Base-by-base conservation (phyloP, 92 coral and sea anemone genomes). In the Palythoa heliodiscus region DNA sequence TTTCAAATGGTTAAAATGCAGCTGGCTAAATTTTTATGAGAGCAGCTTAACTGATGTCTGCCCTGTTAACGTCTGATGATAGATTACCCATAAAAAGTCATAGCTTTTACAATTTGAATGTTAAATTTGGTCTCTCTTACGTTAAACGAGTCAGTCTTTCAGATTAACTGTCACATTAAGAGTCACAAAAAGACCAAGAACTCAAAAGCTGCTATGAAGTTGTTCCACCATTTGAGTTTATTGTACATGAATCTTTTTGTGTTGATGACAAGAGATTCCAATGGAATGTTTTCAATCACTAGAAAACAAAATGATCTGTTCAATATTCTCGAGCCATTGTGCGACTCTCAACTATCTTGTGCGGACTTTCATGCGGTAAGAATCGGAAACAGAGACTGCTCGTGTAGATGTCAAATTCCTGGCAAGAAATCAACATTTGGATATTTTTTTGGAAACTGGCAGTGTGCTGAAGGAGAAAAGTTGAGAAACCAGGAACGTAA, bases 371-470 rank as follows among this genome's bases (percentile, higher is more conserved):
- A 19, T 8, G 53, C 77, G 11, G 11, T 3, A 12, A 17, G 1
- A 17, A 3, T 39, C 1, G 15, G 1, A 38, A 71, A 2, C 4
- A 47, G 57, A 19, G 35, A 47, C 15, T 73, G 77, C 20, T 39
- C 37, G 35, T 73, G 77, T 73, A 73, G 24, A 43, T 73, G 77
- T 73, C 77, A 13, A 73, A 47, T 20, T 73, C 9, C 57, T 43
- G 77, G 57, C 77, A 73, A 43, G 25, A 19, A 20, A 6, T 12
- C 52, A 13, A 73, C 77, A 2, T 73, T 73, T 43, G 77, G 77
- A 22, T 40, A 73, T n/a, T 40, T 73, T 73, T 43, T 43, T 13
- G 77, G 77, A 19, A 55, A 11, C 53, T 73, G 77, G 77, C 77
- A 7, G 29, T 73, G 77, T 47, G 77, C 40, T n/a, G 22, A 40